Evolutionary conservation across 1,140 invertebrate species (phyloP), one percentile per base, ranked within the genome.

Genomic region (Heliconius hermathena): DNA sequence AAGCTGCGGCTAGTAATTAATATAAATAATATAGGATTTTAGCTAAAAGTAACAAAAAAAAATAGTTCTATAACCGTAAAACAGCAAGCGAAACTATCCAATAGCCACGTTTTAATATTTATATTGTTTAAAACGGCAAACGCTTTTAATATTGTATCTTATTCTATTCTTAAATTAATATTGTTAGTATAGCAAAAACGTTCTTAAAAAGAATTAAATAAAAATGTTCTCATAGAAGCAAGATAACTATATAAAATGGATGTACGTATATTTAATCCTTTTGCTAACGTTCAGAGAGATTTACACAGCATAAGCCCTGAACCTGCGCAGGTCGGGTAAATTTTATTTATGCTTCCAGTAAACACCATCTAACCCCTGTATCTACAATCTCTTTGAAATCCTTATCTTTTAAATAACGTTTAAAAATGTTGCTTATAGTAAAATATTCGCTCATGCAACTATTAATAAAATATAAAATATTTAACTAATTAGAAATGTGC

Each of bases 261-360:
- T 57, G n/a, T 3, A 66, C 22, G 9, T 8, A 29, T 66, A 66
- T 57, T 57, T 57, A 66, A 66, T 66, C 11, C 22, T 26, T 66
- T 26, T 66, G 22, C 60, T 26, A 66, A 66, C 60, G 60, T 66
- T 66, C 22, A 16, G n/a, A 26, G 57, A 66, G 22, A 66, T 66
- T 66, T 66, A 66, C 22, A 66, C 9, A 66, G n/a, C 22, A 16
- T 26, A 26, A 66, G 60, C 60, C 8, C 26, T 26, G 22, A 66
- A 29, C 22, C 11, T 26, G 60, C 22, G 22, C 60, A 66, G 60
- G 60, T 66, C 22, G 60, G 22, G 60, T 66, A 26, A 66, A 66
- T 66, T 66, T 66, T 66, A 66, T 66, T 66, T 26, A 66, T 66
- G 60, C n/a, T 29, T 57, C 22, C 60, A 66, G 26, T 26, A 66